A percentile compares a stretch with the other conserved stretches of the same genome.
phyloP scores from a whole-genome alignment of 1,140 invertebrate genomes.

The Aphis gossypii region DNA sequence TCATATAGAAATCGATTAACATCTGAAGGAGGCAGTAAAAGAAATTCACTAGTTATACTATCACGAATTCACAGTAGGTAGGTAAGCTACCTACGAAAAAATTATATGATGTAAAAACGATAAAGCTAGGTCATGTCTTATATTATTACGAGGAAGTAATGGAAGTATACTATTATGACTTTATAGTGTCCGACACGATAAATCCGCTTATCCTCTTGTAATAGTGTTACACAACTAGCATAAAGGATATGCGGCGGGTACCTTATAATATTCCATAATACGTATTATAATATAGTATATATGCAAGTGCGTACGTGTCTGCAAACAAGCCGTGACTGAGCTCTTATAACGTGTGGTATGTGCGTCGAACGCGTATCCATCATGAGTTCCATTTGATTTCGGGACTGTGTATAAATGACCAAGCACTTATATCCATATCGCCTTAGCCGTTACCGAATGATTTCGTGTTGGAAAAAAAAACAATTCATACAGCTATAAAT shows the following conservation, averaged over 20 bases:
- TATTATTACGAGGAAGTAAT: slow-evolving; percentile 16
- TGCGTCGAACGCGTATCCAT: slow-evolving; percentile 23
- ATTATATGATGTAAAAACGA: slow-evolving; percentile 1
- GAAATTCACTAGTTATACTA: neutral
- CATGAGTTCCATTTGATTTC: slow-evolving; percentile 11
- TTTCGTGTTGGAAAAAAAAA: slow-evolving; percentile 3
- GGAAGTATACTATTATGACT: neutral
- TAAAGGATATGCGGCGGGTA: neutral
- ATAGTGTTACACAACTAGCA: neutral
- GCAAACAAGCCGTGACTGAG: slow-evolving; percentile 41
- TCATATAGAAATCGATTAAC: neutral
- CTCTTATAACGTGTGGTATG: neutral
- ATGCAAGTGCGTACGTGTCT: neutral
- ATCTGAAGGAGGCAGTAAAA: neutral
- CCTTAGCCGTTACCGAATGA: neutral
- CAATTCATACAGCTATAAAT: neutral
- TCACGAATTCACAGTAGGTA: neutral
- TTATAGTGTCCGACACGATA: neutral
- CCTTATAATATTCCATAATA: neutral
- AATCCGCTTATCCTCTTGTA: slow-evolving; percentile 13
- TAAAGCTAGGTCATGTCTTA: slow-evolving; percentile 12
- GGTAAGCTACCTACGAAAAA: neutral
- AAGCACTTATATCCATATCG: neutral
- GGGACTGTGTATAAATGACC: neutral
- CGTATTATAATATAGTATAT: neutral